Evolutionary conservation across 37 sponge, comb jelly and placozoan species (phyloP).

Genomic region (Petrosia ficiformis): DNA sequence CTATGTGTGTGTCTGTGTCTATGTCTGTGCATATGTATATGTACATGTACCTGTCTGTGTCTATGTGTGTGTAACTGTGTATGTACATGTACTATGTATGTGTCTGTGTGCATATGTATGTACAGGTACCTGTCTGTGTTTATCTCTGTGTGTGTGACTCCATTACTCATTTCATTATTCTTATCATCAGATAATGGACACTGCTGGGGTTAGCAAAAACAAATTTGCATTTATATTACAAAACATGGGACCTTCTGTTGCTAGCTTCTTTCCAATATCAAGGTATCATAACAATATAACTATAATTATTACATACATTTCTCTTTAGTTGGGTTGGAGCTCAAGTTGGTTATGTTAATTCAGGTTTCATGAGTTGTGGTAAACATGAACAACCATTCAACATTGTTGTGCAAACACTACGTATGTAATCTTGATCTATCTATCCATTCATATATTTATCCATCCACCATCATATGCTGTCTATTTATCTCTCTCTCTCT

Average conservation of each 20-base stretch:
- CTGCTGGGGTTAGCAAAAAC: conserved; percentile 29
- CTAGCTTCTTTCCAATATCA: conserved; percentile 45
- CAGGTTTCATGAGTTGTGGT: not conserved
- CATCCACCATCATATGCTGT: not conserved
- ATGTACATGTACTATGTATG: too few relatives aligned
- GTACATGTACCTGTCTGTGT: too few relatives aligned
- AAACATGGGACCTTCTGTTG: conserved; percentile 28
- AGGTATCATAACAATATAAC: conserved; percentile 10
- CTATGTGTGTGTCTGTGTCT: too few relatives aligned
- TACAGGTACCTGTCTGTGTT: too few relatives aligned
- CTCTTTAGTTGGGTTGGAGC: conserved; percentile 53
- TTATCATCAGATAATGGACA: conserved; percentile 32
- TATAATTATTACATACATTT: not conserved
- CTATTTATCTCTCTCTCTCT: not conserved
- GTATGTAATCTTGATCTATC: too few relatives aligned
- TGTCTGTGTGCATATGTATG: too few relatives aligned
- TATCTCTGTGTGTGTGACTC: too few relatives aligned
- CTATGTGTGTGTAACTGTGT: too few relatives aligned
- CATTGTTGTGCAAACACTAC: conserved; percentile 17
- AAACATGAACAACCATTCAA: conserved; percentile 16
- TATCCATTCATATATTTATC: too few relatives aligned
- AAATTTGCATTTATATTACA: conserved; percentile 58
- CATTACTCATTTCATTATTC: too few relatives aligned
- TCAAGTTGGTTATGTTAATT: conserved; percentile 19
- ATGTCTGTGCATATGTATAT: too few relatives aligned